Evolutionary conservation across 2,113 vertebrate species (phyloP).

Genomic region (Cyanoramphus novaezelandiae): DNA sequence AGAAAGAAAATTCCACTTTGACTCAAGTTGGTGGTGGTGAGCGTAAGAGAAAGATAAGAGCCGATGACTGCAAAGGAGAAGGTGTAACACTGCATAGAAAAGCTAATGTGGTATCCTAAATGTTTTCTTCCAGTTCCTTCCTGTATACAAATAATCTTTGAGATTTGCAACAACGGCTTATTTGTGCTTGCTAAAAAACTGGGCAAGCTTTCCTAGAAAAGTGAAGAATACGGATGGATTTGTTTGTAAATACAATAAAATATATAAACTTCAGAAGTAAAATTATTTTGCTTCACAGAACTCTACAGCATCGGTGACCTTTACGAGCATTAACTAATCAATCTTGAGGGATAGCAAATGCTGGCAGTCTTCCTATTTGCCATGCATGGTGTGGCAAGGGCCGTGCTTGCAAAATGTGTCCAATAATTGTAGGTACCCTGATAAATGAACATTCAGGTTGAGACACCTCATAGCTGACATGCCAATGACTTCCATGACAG

Average conservation of each 20-base stretch:
- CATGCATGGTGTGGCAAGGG: neutral
- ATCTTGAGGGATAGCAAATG: neutral
- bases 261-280: neutral
- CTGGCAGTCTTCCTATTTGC: neutral
- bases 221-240: neutral
- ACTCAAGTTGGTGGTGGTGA: neutral
- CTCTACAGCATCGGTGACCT: neutral
- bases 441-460: neutral
- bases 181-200: neutral
- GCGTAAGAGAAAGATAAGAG: neutral
- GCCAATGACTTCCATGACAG: neutral
- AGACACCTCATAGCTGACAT: neutral
- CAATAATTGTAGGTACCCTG: neutral
- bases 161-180: neutral
- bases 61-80: neutral
- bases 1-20: neutral
- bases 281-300: neutral
- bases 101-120: fast-evolving
- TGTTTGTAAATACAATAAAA: neutral
- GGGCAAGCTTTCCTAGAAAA: neutral
- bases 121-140: neutral
- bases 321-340: neutral
- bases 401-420: neutral
- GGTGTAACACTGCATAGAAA: neutral
- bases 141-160: neutral